Evolutionary conservation across 2,113 vertebrate species (phyloP).

Genomic region (Eudyptes chrysolophus): DNA sequence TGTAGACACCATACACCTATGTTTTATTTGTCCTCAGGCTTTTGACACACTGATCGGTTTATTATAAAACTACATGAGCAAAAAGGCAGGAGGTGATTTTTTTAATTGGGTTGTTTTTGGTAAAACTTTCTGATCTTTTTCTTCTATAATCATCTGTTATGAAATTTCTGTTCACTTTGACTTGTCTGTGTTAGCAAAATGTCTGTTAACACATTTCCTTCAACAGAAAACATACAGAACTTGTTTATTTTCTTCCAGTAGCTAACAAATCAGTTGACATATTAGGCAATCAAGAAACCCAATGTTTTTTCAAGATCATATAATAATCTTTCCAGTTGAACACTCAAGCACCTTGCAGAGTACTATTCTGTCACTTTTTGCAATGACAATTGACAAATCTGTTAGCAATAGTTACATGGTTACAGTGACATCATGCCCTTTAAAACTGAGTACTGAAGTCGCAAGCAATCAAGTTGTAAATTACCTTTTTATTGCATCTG

Average conservation of each 20-base stretch:
- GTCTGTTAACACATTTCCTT: background rate
- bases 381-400: background rate
- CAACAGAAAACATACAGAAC: background rate
- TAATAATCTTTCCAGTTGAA: background rate
- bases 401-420: background rate
- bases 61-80: background rate
- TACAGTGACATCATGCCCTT: background rate
- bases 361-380: background rate
- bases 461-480: background rate
- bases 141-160: background rate
- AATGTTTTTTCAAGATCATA: background rate
- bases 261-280: background rate
- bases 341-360: background rate
- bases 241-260: background rate
- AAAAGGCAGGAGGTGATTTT: background rate
- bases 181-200: background rate
- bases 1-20: background rate
- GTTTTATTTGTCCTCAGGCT: background rate
- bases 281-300: background rate
- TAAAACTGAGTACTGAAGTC: background rate
- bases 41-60: background rate
- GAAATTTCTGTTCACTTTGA: background rate
- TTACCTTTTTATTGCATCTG: background rate
- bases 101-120: background rate
- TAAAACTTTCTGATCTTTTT: background rate